A percentile compares a stretch with the other conserved stretches of the same genome.
Evolutionary conservation across 2,888 invertebrate species (phyloP).

Genomic region (Stictocephala bisonia): DNA sequence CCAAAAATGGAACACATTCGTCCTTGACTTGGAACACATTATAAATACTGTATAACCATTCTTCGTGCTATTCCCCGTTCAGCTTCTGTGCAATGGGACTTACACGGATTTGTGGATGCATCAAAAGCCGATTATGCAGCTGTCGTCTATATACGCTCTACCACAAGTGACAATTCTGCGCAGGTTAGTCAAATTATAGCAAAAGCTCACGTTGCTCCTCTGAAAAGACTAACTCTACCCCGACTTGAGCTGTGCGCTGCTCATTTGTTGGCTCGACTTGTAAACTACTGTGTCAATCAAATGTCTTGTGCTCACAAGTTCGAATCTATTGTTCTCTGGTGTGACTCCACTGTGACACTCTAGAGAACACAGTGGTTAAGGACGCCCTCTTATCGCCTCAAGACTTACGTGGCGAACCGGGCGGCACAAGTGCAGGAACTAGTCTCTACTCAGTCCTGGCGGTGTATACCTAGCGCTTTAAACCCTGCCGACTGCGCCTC

Average conservation of each 20-base stretch:
- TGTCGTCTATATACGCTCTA: neutral
- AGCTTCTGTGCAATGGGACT: too few species aligned
- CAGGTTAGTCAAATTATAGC: neutral
- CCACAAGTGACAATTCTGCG: neutral
- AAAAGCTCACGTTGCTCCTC: neutral
- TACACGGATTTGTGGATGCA: too few species aligned
- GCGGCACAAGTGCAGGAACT: constrained; percentile 27
- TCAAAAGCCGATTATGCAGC: too few species aligned
- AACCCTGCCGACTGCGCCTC: constrained; percentile 61
- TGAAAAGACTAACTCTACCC: neutral
- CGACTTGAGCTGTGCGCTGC: constrained; percentile 4
- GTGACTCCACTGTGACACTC: constrained; percentile 26
- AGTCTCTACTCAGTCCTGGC: constrained; percentile 37
- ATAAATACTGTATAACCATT: too few species aligned
- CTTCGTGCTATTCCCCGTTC: too few species aligned
- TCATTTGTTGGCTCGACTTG: neutral
- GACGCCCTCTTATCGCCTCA: neutral
- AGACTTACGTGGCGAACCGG: constrained; percentile 25
- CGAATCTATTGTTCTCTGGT: neutral
- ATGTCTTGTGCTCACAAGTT: neutral
- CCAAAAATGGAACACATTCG: too few species aligned
- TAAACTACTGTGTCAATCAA: neutral
- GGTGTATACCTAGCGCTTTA: constrained; percentile 45
- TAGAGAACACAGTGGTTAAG: constrained; percentile 24
- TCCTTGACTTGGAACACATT: too few species aligned